Base-by-base conservation (phyloP, 2,797 vertebrate genomes). In the Gallinago nigripennis region DNA sequence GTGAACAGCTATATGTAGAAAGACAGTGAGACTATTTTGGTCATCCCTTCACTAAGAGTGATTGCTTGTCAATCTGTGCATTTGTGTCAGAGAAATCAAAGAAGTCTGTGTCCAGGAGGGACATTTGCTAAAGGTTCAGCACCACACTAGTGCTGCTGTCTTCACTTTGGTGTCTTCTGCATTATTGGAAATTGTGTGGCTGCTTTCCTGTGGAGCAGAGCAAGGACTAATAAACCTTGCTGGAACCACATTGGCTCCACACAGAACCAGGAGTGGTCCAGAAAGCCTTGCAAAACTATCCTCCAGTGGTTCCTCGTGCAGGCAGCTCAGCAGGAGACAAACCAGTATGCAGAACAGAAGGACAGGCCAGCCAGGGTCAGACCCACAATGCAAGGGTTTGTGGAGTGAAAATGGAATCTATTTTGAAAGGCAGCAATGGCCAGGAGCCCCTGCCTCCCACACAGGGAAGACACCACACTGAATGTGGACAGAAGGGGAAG, bases 231-330 rank as follows among this genome's bases (percentile, higher is more conserved):
- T 21, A 82, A 92, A 50, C 35, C 16, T 69, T 85, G 19, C 27
- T 46, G 25, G 39, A 78, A 65, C 14, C 3, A 30, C 16, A 3
- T 8, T 35, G 35, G 7, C 35, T 88, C 23, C 35, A 56, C 30
- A 27, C 3, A 69, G 27, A 82, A 39, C 11, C 17, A 27, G 14
- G 9, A 58, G 61, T 1, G 1, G 8, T 31, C 28, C 45, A 64
- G 31, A 54, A 15, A 81, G 3, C 5, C 20, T 56, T 87, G 43
- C 17, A 77, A 58, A 88, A 56, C 23, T 54, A 17, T 9, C 31
- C 15, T 39, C 39, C 12, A 21, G n/a, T 10, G 60, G 14, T 30
- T 57, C 11, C 24, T n/a, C 0, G 0, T 50, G 45, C 16, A 69
- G 27, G 21, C 41, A 50, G 45, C 28, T 84, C 61, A 64, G 30